Percentiles rank a stretch among this genome's conserved stretches.
phyloP scores from a whole-genome alignment of 2,888 invertebrate species.

The Phaonia tiefii region DNA sequence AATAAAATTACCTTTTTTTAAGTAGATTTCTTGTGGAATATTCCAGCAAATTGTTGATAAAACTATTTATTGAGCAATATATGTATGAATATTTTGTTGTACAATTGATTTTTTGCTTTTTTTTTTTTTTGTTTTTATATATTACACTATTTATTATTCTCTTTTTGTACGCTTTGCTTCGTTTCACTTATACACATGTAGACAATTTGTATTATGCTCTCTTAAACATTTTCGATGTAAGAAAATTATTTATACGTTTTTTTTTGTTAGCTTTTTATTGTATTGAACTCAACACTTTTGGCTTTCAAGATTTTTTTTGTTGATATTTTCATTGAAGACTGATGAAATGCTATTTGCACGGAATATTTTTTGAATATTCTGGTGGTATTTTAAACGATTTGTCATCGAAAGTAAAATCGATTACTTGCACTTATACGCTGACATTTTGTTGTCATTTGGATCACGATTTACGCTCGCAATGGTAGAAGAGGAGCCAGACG shows the following conservation, averaged over 20 bases:
- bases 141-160: slow-evolving; percentile 6
- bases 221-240: not conserved
- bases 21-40: not conserved
- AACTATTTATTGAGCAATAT: slow-evolving; percentile 3
- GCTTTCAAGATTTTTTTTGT: not conserved
- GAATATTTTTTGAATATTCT: not conserved
- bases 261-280: not conserved
- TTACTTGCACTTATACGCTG: not conserved
- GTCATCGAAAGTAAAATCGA: not conserved
- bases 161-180: not conserved
- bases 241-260: not conserved
- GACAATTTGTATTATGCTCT: not conserved
- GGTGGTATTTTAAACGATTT: not conserved
- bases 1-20: slow-evolving; percentile 15
- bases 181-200: slow-evolving; percentile 26
- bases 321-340: not conserved
- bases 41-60: too few relatives aligned
- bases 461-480: not conserved
- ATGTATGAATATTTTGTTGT: slow-evolving; percentile 1
- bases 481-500: not conserved
- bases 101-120: not conserved
- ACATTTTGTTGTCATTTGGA: not conserved
- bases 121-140: not conserved
- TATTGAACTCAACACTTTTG: not conserved
- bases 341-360: not conserved